Conservation (phyloP, 2,888 invertebrate genomes). For the Leptopilina myrica region DNA sequence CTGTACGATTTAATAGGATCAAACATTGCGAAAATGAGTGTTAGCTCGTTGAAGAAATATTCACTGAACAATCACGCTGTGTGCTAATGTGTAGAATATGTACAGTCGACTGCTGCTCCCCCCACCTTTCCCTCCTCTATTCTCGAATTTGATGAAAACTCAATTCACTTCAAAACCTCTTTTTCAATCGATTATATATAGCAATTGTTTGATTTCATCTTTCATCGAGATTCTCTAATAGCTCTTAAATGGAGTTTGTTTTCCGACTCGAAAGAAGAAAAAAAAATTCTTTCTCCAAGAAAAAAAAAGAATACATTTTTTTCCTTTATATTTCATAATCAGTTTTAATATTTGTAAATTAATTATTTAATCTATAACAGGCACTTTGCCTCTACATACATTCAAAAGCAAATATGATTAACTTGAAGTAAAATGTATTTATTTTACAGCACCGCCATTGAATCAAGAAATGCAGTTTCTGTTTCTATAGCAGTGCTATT, state of each 20-base stretch:
- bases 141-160: constrained; percentile 31
- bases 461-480: no score
- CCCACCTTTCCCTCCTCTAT: background rate
- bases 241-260: constrained; percentile 1
- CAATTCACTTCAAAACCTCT: constrained; percentile 14
- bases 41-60: constrained; percentile 53
- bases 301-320: no score
- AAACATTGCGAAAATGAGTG: constrained; percentile 55
- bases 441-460: no score
- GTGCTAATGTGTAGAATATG: constrained; percentile 17
- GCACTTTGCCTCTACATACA: no score
- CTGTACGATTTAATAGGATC: constrained; percentile 52
- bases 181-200: constrained; percentile 19
- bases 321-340: no score
- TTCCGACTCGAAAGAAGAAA: background rate
- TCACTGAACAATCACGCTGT: constrained; percentile 39
- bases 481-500: no score
- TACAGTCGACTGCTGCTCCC: constrained; percentile 10
- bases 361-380: no score
- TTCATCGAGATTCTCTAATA: constrained; percentile 13
- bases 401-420: no score
- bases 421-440: no score
- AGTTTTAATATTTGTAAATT: no score
- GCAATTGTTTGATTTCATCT: constrained; percentile 24
- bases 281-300: background rate